Percentiles rank a stretch among this genome's conserved stretches.
These are phyloP conservation scores for Craterocephalus amniculus DNA, from an alignment of 2,797 vertebrate species.

Conservation along the genomic window DNA sequence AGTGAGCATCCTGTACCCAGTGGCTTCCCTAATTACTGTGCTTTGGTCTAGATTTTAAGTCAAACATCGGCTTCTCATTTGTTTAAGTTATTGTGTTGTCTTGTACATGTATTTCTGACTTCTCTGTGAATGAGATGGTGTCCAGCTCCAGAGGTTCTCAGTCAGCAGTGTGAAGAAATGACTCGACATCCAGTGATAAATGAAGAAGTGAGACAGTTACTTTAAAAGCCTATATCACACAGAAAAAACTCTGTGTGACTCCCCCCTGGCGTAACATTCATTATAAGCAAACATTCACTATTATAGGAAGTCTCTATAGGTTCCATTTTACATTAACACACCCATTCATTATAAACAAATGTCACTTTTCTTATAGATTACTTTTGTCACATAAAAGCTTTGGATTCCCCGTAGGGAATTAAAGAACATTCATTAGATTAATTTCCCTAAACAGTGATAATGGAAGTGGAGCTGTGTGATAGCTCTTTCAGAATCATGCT, in stretches of 20 bases:
- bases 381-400: conserved; percentile 49
- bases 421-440: conserved; percentile 76
- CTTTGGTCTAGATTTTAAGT: conserved; percentile 10
- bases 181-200: conserved; percentile 21
- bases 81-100: conserved; percentile 1
- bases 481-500: conserved; percentile 66
- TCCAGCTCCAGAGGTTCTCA: conserved; percentile 27
- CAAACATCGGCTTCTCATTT: conserved; percentile 5
- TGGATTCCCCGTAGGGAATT: conserved; percentile 63
- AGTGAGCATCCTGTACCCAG: conserved; percentile 7
- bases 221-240: conserved; percentile 34
- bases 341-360: conserved; percentile 61
- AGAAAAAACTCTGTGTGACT: conserved; percentile 27
- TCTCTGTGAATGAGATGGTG: too few relatives aligned
- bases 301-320: conserved; percentile 37
- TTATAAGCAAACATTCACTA: conserved; percentile 40
- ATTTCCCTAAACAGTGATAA: conserved; percentile 74
- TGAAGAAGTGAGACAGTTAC: conserved; percentile 9
- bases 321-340: conserved; percentile 36
- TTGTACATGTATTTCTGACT: too few relatives aligned
- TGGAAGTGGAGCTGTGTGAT: conserved; percentile 69
- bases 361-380: conserved; percentile 59
- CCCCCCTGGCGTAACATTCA: conserved; percentile 27
- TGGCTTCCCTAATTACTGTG: conserved; percentile 10
- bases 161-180: conserved; percentile 44